These are phyloP conservation scores for Hirundichthys speculiger DNA, from an alignment of 2,113 vertebrate genomes.

Conservation along the genomic window DNA sequence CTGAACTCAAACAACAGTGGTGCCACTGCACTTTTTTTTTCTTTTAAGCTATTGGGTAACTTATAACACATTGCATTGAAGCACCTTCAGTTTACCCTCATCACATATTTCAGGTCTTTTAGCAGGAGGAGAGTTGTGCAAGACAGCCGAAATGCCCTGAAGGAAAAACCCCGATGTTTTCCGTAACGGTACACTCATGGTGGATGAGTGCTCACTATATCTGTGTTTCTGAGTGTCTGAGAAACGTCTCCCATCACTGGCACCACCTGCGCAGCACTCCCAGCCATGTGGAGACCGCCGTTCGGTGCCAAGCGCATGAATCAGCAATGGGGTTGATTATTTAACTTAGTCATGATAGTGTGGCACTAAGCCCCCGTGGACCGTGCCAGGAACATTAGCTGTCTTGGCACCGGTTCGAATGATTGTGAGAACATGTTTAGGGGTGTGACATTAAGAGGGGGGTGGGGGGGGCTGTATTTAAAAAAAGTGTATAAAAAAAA, in stretches of 20 bases:
- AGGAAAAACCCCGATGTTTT: constrained; percentile 43
- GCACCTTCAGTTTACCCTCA: constrained; percentile 46
- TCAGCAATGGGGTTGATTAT: constrained; percentile 58
- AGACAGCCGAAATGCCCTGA: constrained; percentile 14
- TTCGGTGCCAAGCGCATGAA: constrained; percentile 56
- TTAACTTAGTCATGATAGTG: constrained; percentile 58
- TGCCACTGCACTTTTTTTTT: not conserved
- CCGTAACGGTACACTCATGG: constrained; percentile 62
- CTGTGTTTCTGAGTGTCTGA: constrained; percentile 21
- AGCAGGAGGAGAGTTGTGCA: constrained; percentile 41
- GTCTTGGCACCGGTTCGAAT: constrained; percentile 23
- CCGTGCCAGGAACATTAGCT: constrained; percentile 33
- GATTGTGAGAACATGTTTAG: constrained; percentile 18
- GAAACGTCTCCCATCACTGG: constrained; percentile 48
- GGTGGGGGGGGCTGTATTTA: not conserved
- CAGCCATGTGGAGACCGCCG: constrained; percentile 22
- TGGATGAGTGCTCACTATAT: constrained; percentile 34
- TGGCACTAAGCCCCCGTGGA: constrained; percentile 31
- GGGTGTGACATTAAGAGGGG: constrained; percentile 8
- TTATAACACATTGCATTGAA: constrained; percentile 35
- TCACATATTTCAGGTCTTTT: constrained; percentile 47
- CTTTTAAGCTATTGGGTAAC: no score
- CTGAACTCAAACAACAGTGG: constrained; percentile 16
- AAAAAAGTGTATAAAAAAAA: constrained; percentile 3
- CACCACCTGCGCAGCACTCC: constrained; percentile 42